phyloP scores from a whole-genome alignment of 2,888 invertebrate species.

The Lithosia quadra region DNA sequence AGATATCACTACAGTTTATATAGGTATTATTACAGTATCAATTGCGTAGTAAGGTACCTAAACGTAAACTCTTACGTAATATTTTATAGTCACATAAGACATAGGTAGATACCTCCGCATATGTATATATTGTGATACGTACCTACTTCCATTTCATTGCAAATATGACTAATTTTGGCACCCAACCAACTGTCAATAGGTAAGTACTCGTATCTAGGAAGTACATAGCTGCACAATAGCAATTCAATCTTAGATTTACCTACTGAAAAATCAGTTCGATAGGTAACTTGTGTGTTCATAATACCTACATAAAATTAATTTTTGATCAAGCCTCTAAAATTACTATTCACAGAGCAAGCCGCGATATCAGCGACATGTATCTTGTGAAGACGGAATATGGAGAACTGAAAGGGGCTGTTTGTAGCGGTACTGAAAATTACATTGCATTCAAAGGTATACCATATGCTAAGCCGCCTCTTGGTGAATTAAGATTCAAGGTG shows the following conservation, averaged over 20 bases:
- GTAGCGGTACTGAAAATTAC: conserved; percentile 64
- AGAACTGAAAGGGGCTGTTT: conserved; percentile 67
- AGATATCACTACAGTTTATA: too few species aligned
- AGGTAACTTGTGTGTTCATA: not conserved
- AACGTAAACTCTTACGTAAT: too few species aligned
- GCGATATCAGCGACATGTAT: conserved; percentile 58
- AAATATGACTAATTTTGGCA: not conserved
- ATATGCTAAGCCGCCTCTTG: conserved; percentile 87
- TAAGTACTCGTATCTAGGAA: too few species aligned
- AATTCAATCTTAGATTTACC: not conserved
- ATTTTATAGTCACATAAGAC: not conserved
- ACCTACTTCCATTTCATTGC: not conserved
- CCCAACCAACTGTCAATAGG: not conserved
- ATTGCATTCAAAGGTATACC: conserved; percentile 86
- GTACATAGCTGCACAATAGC: not conserved
- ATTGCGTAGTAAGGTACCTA: too few species aligned
- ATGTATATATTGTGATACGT: not conserved
- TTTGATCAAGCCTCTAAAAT: not conserved
- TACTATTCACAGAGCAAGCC: conserved; percentile 49
- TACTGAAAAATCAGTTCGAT: not conserved
- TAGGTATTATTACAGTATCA: not conserved
- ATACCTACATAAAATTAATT: too few species aligned
- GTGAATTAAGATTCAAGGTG: conserved; percentile 88
- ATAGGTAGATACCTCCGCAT: not conserved
- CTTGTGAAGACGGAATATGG: conserved; percentile 72